A percentile compares a stretch with the other conserved stretches of the same genome.
Evolutionary conservation across 2,797 vertebrate species (phyloP).

Genomic region (Distichodus sexfasciatus): DNA sequence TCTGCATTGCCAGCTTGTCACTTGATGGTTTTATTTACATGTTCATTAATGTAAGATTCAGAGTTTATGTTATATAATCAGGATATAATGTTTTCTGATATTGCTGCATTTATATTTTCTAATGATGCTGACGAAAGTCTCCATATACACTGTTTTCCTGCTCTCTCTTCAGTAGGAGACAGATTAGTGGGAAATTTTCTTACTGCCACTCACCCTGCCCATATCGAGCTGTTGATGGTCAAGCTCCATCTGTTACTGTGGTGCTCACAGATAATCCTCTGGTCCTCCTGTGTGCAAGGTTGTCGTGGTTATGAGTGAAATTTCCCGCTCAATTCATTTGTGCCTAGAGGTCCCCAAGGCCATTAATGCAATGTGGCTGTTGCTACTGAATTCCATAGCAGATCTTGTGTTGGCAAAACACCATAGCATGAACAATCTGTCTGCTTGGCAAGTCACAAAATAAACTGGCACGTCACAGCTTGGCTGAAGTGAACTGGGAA

Average conservation of each 20-base stretch:
- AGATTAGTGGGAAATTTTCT: constrained; percentile 37
- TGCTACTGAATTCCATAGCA: background rate
- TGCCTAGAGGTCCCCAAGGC: constrained; percentile 25
- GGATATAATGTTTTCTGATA: background rate
- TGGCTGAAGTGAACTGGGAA: background rate
- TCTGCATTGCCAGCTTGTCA: constrained; percentile 15
- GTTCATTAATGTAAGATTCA: background rate
- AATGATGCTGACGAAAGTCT: background rate
- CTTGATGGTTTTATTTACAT: constrained; percentile 23
- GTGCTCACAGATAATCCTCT: constrained; percentile 38
- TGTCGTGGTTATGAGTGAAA: constrained; percentile 12
- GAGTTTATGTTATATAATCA: background rate
- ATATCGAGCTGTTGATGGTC: constrained; percentile 37
- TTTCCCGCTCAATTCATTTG: background rate
- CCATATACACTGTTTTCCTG: constrained; percentile 10
- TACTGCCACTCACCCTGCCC: constrained; percentile 24
- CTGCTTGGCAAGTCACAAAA: constrained; percentile 24
- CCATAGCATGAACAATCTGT: constrained; percentile 22
- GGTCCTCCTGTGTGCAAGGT: constrained; percentile 21
- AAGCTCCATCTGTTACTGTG: constrained; percentile 60
- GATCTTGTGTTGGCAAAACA: constrained; percentile 24
- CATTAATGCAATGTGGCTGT: constrained; percentile 11
- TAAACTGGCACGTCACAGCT: background rate
- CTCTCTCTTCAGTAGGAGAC: constrained; percentile 42
- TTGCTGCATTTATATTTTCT: background rate